Conservation (phyloP, 1,140 invertebrate genomes). For the Neelides sp. region DNA sequence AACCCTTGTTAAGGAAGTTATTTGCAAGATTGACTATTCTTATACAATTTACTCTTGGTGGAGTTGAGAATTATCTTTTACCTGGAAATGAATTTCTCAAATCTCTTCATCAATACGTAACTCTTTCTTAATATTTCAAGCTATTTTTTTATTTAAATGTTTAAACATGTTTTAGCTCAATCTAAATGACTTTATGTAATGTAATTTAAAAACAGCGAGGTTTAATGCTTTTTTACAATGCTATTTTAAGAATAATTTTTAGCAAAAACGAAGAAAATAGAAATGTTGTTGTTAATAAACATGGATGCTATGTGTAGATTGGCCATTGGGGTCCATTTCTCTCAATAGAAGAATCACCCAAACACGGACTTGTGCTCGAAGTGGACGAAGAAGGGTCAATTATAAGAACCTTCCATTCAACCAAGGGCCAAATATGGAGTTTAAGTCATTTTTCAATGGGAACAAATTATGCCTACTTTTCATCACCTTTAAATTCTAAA, state of each 20-base stretch:
- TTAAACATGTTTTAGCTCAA: neutral
- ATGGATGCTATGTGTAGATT: neutral
- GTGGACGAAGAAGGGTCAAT: conserved; percentile 16
- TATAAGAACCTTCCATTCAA: conserved; percentile 12
- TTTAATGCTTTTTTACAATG: too few species aligned
- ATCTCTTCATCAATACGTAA: too few species aligned
- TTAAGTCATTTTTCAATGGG: conserved; percentile 14
- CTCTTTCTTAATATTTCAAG: neutral
- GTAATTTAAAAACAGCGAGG: neutral
- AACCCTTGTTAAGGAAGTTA: conserved; percentile 4
- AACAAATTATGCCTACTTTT: conserved; percentile 16
- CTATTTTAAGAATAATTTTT: neutral
- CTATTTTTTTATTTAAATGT: neutral
- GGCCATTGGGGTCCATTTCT: conserved; percentile 8
- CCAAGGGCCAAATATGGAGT: conserved; percentile 1
- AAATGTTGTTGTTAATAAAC: neutral
- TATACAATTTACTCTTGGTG: neutral
- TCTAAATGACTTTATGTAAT: neutral
- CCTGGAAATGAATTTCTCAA: neutral
- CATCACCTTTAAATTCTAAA: conserved; percentile 4
- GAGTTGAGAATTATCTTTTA: neutral
- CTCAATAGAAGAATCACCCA: neutral
- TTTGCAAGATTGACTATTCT: neutral
- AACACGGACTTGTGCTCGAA: conserved; percentile 14
- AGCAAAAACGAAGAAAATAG: neutral